phyloP scores from a whole-genome alignment of 2,797 vertebrate genomes.

The Rhyacichthys aspro region DNA sequence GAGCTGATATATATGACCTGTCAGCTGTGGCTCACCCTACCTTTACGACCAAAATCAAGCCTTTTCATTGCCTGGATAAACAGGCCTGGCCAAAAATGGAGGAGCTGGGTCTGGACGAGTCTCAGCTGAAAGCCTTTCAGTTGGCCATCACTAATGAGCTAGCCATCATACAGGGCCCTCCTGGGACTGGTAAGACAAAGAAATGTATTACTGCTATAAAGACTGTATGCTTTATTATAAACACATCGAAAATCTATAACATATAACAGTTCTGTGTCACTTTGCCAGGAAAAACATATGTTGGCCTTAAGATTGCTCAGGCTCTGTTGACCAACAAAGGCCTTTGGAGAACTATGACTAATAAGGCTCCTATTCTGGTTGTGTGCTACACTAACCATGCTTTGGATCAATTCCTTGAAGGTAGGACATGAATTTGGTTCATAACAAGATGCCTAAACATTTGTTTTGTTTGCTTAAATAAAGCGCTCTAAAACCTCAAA shows the following conservation, averaged over 20 bases:
- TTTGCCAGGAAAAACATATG: constrained; percentile 89
- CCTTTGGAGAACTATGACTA: constrained; percentile 63
- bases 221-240: too few species aligned
- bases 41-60: constrained; percentile 13
- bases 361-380: constrained; percentile 83
- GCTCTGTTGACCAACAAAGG: constrained; percentile 83
- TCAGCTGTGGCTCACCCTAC: constrained; percentile 55
- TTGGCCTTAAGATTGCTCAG: constrained; percentile 91
- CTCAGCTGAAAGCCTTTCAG: constrained; percentile 87
- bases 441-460: not conserved
- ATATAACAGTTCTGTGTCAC: not conserved
- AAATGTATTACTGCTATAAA: constrained; percentile 14
- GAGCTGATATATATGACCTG: constrained; percentile 78
- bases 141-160: constrained; percentile 93
- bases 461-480: not conserved
- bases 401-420: constrained; percentile 98
- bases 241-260: not conserved
- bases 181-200: constrained; percentile 82
- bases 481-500: not conserved
- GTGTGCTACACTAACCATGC: constrained; percentile 98
- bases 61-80: constrained; percentile 74
- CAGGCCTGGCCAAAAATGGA: constrained; percentile 85
- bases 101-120: constrained; percentile 86
- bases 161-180: constrained; percentile 94
- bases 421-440: constrained; percentile 66